phyloP scores from a whole-genome alignment of 2,113 vertebrate species.

The Nothocercus nigrocapillus region DNA sequence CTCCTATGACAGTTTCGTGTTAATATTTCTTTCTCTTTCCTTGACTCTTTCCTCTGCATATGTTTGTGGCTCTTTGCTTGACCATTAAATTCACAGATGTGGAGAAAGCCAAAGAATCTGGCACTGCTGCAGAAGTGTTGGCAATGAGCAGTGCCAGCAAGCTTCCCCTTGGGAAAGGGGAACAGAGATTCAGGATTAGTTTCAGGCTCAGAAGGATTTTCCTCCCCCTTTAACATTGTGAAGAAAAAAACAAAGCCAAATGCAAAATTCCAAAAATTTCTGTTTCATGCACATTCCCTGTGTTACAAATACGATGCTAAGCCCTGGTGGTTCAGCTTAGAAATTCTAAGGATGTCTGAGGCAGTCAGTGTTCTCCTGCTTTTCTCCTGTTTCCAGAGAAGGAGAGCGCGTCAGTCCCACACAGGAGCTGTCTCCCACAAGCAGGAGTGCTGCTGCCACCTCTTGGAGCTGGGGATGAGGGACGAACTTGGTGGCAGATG shows the following conservation, averaged over 20 bases:
- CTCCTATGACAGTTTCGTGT: not conserved
- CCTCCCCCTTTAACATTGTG: not conserved
- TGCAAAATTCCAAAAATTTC: not conserved
- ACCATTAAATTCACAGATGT: not conserved
- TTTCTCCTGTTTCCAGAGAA: not conserved
- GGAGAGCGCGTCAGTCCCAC: not conserved
- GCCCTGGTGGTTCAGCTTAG: not conserved
- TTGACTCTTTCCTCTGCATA: not conserved
- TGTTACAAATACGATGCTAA: not conserved
- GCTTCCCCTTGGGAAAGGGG: not conserved
- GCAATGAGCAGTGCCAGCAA: not conserved
- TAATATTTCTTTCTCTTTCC: not conserved
- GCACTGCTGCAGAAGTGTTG: not conserved
- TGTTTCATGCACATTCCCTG: rapidly evolving
- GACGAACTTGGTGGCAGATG: not conserved
- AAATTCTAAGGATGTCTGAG: not conserved
- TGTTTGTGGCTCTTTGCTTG: not conserved
- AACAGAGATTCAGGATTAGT: not conserved
- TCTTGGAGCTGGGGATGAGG: not conserved
- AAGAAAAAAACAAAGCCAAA: not conserved
- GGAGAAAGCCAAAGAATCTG: not conserved
- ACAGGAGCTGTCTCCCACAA: rapidly evolving
- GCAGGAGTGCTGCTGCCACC: conserved; percentile 35
- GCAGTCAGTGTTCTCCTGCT: rapidly evolving
- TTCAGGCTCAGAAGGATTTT: not conserved